phyloP scores from a whole-genome alignment of 2,888 invertebrate genomes.

The Agapostemon virescens region DNA sequence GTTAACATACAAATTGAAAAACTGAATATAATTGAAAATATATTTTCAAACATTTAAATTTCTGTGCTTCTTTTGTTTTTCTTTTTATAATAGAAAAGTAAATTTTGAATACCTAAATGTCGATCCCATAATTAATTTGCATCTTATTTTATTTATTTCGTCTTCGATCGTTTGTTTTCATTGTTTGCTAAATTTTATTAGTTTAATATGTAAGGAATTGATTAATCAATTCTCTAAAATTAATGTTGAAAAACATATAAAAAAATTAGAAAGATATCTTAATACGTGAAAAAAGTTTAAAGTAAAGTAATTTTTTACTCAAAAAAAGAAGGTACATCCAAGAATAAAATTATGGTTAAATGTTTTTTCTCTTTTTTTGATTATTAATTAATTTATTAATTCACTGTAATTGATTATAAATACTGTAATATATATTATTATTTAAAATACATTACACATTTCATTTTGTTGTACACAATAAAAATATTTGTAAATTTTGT shows the following conservation, averaged over 20 bases:
- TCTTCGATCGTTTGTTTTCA: background rate
- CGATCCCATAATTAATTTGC: background rate
- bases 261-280: background rate
- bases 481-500: background rate
- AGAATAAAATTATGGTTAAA: background rate
- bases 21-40: background rate
- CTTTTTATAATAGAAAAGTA: background rate
- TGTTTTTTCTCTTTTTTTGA: background rate
- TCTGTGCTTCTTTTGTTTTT: background rate
- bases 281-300: background rate
- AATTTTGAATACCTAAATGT: background rate
- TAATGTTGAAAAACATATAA: background rate
- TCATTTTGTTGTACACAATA: background rate
- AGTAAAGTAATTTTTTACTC: background rate
- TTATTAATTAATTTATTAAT: constrained; percentile 9
- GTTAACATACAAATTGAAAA: background rate
- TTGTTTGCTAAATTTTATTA: background rate
- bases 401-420: background rate
- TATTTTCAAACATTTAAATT: background rate
- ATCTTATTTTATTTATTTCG: background rate
- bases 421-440: background rate
- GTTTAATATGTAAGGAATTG: background rate
- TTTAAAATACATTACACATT: background rate
- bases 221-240: background rate
- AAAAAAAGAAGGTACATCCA: background rate